phyloP scores from a whole-genome alignment of 2,113 vertebrate species.

The Columba janthina region DNA sequence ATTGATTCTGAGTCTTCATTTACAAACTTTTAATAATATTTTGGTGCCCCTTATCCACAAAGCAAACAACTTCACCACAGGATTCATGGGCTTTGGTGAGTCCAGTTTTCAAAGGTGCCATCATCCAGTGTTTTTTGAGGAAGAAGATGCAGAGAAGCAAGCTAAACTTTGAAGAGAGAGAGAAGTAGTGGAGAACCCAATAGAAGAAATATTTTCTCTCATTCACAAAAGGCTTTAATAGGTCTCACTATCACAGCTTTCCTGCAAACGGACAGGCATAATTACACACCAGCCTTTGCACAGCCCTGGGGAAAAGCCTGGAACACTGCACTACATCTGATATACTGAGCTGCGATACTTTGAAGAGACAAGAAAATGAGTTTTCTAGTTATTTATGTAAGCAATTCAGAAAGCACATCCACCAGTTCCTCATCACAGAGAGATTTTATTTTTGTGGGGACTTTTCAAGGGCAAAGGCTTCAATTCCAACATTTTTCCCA shows the following conservation, averaged over 20 bases:
- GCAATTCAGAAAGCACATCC: constrained; percentile 42
- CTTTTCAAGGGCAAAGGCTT: constrained; percentile 49
- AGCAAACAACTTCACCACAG: background rate
- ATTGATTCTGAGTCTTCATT: background rate
- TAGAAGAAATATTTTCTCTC: background rate
- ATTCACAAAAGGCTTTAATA: background rate
- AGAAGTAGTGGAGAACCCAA: background rate
- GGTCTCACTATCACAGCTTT: background rate
- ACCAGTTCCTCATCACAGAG: constrained; percentile 10
- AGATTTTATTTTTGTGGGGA: constrained; percentile 15
- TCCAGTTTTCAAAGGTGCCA: background rate
- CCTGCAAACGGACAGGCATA: background rate
- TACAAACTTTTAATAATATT: background rate
- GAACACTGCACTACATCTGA: background rate
- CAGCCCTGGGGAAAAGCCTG: background rate
- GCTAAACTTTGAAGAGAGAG: background rate
- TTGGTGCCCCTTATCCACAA: background rate
- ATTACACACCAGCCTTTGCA: background rate
- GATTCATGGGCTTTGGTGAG: background rate
- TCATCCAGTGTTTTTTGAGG: background rate
- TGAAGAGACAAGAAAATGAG: constrained; percentile 51
- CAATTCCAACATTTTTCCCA: background rate
- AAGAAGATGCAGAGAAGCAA: background rate
- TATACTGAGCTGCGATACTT: background rate
- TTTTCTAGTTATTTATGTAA: constrained; percentile 64